Evolutionary conservation across 2,797 vertebrate species (phyloP).

Genomic region (Pseudotriccus pelzelni): DNA sequence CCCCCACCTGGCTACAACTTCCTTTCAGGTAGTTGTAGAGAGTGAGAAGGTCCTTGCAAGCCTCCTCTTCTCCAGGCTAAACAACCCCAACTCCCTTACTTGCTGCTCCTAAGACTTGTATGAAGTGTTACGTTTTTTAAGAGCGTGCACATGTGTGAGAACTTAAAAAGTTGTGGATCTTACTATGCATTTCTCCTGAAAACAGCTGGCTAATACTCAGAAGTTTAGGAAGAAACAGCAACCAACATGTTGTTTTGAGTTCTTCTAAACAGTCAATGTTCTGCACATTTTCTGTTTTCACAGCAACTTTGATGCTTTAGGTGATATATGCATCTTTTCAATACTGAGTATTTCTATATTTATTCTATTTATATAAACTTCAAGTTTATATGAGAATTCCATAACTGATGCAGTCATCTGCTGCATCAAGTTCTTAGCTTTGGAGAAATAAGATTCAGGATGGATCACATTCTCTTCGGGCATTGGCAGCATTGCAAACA

Average conservation of each 20-base stretch:
- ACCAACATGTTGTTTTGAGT: neutral
- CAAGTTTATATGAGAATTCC: neutral
- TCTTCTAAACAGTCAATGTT: neutral
- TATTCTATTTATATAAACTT: neutral
- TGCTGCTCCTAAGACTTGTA: accelerated
- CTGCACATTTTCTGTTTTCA: neutral
- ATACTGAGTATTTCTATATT: neutral
- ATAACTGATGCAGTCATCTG: neutral
- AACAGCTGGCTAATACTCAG: neutral
- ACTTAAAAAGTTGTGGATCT: neutral
- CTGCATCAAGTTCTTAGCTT: neutral
- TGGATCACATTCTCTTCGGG: neutral
- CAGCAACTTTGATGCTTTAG: neutral
- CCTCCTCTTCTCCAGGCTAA: neutral
- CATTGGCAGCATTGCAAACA: neutral
- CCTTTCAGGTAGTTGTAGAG: neutral
- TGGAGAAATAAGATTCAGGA: neutral
- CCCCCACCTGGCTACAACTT: accelerated
- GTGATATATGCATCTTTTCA: neutral
- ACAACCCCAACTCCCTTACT: neutral
- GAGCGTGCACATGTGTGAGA: neutral
- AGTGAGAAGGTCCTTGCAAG: neutral
- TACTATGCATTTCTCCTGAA: neutral
- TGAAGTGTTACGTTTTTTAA: neutral
- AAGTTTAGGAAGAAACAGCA: neutral